Evolutionary conservation across 64 coral and sea anemone species (phyloP).

Genomic region (Pocillopora verrucosa): DNA sequence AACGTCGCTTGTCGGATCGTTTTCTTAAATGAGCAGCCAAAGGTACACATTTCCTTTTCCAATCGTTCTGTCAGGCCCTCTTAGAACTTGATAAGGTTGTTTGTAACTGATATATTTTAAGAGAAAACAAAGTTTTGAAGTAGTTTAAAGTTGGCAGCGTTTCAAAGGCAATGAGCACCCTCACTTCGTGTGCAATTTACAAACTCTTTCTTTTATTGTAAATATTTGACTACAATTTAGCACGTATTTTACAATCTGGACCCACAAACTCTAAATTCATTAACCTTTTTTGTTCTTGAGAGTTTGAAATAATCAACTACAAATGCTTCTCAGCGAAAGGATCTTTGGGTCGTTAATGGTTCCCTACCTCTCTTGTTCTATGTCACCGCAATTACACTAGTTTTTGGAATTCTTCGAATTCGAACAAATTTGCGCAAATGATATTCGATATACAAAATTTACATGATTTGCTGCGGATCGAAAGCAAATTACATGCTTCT

Average conservation of each 20-base stretch:
- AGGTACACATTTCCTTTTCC: background rate
- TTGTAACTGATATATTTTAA: conserved; percentile 18
- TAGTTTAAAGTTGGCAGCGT: conserved; percentile 15
- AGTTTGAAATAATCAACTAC: conserved; percentile 22
- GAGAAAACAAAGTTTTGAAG: conserved; percentile 17
- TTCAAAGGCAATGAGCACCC: background rate
- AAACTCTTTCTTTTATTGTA: conserved; percentile 48
- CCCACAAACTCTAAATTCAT: conserved; percentile 17
- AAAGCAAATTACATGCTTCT: background rate
- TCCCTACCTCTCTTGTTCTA: background rate
- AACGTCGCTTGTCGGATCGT: background rate
- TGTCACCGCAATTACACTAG: background rate
- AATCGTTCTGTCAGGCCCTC: background rate
- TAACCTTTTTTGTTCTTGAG: background rate
- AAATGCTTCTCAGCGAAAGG: background rate
- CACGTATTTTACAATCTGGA: conserved; percentile 48
- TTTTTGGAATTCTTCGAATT: background rate
- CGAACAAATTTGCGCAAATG: background rate
- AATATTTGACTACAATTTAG: conserved; percentile 53
- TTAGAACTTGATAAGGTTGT: background rate
- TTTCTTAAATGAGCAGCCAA: background rate
- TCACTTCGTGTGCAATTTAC: conserved; percentile 10
- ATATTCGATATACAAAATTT: background rate
- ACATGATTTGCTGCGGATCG: background rate
- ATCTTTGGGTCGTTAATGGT: background rate